Base-by-base conservation (phyloP, 2,888 invertebrate species). In the Parthenolecanium corni region DNA sequence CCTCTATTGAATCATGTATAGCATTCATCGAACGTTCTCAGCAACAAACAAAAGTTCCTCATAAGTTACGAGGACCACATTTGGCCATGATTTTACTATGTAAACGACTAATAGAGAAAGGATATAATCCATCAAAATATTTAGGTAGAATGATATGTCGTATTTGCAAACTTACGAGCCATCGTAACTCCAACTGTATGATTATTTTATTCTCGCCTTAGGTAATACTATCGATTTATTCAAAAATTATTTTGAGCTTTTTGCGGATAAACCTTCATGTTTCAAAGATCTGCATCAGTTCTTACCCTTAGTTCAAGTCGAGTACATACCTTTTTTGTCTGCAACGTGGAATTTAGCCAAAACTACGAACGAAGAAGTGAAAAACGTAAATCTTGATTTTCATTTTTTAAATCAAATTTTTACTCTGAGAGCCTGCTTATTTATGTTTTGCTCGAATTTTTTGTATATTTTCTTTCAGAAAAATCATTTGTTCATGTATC, bases 191-290 rank as follows among this genome's bases (percentile, higher is more conserved):
- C 6, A n/a, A 31, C 31, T 31, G 9, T 31, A 6, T 31, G 5
- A 31, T 36, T 5, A 51, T 40, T 61, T 51, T 36, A 31, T 31
- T 31, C 31, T 36, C 36, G 44, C 11, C 53, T 3, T 49, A 66
- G 65, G 62, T 4, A 36, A 57, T 69, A 79, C 81, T 16, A 75
- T 81, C 14, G 82, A 85, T 23, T 73, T 87, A 36, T 81, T 92
- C 71, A 77, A 85, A 65, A 83, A 86, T 69, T 95, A 92, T 75
- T 86, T 89, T 67, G 72, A 77, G 47, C 79, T 81, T 67, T 95
- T 94, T 74, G 92, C 92, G 2, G 82, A 86, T 69, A 91, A 91
- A 71, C 83, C 86, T 0, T 91, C 91, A 73, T 89, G 89, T 65
- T 87, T 89, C 65, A 81, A 83, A 9, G 95, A 96, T 73, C 76